phyloP scores from a whole-genome alignment of 2,113 vertebrate genomes.

The Antigone vipio region DNA sequence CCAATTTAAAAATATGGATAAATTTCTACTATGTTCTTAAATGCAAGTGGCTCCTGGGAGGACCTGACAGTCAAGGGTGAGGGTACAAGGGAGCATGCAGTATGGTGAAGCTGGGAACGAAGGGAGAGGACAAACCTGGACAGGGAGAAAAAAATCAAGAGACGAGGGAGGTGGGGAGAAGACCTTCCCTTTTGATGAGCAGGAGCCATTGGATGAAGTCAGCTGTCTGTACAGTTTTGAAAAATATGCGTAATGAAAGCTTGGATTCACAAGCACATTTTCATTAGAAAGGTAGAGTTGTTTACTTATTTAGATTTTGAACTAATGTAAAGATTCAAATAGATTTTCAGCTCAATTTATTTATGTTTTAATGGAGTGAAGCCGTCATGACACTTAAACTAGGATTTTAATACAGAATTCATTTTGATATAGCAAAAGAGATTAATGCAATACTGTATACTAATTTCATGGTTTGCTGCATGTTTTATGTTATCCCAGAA shows the following conservation, averaged over 20 bases:
- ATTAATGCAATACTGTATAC: neutral
- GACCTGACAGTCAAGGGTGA: neutral
- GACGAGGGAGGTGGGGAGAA: neutral
- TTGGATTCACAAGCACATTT: neutral
- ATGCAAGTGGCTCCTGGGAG: neutral
- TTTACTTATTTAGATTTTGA: neutral
- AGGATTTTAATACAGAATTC: neutral
- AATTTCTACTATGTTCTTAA: neutral
- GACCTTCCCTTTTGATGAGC: neutral
- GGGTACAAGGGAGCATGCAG: neutral
- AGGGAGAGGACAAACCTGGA: neutral
- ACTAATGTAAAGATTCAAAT: neutral
- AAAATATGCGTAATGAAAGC: neutral
- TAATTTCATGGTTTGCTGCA: neutral
- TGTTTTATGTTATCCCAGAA: neutral
- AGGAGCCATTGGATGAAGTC: neutral
- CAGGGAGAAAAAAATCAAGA: neutral
- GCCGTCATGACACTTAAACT: neutral
- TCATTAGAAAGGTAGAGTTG: neutral
- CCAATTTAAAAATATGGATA: neutral
- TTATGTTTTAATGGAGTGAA: neutral
- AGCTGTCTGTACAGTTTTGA: neutral
- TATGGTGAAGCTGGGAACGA: neutral
- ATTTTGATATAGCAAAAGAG: neutral
- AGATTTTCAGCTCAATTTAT: neutral